Conservation (phyloP, 2,113 vertebrate genomes). For the Phaetusa simplex region DNA sequence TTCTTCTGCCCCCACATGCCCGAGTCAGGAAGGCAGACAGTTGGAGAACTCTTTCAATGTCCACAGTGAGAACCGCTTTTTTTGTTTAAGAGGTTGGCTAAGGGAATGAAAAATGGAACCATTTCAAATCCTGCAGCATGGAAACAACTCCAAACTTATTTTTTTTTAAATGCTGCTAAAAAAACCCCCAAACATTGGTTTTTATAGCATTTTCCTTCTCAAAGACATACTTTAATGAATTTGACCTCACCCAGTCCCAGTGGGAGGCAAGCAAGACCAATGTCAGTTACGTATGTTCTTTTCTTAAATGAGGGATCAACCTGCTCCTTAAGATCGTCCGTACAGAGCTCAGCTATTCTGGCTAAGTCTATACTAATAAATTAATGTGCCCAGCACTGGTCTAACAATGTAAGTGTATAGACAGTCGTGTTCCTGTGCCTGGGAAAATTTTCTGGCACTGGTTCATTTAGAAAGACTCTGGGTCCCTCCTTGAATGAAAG, state of each 20-base stretch:
- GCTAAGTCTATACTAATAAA: not conserved
- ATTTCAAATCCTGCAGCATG: not conserved
- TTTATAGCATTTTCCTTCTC: not conserved
- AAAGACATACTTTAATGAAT: not conserved
- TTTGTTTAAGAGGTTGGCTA: not conserved
- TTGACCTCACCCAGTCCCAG: not conserved
- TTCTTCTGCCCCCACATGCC: not conserved
- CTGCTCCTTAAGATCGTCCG: not conserved
- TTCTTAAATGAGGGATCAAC: not conserved
- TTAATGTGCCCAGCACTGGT: not conserved
- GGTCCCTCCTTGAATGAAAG: not conserved
- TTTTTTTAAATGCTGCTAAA: not conserved
- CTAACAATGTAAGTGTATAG: not conserved
- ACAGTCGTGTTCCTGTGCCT: not conserved
- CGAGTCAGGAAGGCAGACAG: not conserved
- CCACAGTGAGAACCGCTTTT: not conserved
- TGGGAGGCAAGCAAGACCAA: not conserved
- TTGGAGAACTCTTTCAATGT: not conserved
- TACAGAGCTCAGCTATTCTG: not conserved
- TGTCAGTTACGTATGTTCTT: not conserved
- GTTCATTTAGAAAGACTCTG: not conserved
- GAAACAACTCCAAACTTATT: not conserved
- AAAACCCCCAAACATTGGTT: accelerated
- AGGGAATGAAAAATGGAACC: not conserved
- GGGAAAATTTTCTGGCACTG: not conserved